phyloP scores from a whole-genome alignment of 2,888 invertebrate genomes.

The Disparrhopalites patrizii region DNA sequence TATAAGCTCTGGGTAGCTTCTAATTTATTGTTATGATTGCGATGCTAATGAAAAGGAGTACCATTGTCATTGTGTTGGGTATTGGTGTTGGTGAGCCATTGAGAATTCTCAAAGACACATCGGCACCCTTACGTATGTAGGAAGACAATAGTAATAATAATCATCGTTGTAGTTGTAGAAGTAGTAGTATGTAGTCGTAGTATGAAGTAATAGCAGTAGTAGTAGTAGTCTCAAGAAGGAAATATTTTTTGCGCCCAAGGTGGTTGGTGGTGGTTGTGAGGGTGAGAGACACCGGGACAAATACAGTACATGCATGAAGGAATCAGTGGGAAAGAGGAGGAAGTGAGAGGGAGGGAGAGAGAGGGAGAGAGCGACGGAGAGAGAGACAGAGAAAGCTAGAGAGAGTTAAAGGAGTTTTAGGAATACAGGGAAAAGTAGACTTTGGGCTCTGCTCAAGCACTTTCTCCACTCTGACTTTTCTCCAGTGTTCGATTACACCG shows the following conservation, averaged over 20 bases:
- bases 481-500: constrained; percentile 16
- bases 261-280: not conserved
- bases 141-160: no score
- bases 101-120: constrained; percentile 13
- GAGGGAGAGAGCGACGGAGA: not conserved
- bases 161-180: no score
- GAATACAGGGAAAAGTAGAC: no score
- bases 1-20: constrained; percentile 23
- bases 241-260: constrained; percentile 9
- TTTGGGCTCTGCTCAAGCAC: constrained; percentile 2
- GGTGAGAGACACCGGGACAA: constrained; percentile 11
- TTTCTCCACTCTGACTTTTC: constrained; percentile 22
- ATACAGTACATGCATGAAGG: not conserved
- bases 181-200: no score
- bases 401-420: no score
- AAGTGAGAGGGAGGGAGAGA: not conserved
- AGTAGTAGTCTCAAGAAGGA: not conserved
- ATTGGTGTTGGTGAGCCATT: constrained; percentile 17
- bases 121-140: not conserved
- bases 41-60: constrained; percentile 31
- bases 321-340: not conserved
- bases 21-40: constrained; percentile 34
- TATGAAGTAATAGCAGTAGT: no score
- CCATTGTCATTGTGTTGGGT: constrained; percentile 21
- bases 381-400: not conserved